phyloP scores from a whole-genome alignment of 2,797 vertebrate species.

The Cossypha niveicapilla region DNA sequence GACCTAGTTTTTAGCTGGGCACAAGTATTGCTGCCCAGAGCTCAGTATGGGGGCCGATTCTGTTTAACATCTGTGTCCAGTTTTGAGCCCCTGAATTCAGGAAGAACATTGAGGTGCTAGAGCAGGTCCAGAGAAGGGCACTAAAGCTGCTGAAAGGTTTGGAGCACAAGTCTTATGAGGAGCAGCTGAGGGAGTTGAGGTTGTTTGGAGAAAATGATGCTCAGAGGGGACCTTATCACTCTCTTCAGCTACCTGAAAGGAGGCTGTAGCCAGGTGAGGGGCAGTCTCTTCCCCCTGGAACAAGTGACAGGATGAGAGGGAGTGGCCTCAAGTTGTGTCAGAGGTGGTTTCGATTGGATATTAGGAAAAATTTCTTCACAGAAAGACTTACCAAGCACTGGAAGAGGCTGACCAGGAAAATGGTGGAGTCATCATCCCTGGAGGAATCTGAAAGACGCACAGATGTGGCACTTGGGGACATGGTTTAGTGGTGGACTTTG shows the following conservation, averaged over 20 bases:
- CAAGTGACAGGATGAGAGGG: neutral
- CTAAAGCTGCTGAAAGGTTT: accelerated
- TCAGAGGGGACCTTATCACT: neutral
- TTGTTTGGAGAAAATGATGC: neutral
- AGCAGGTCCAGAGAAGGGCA: neutral
- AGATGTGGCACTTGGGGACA: neutral
- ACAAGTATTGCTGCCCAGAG: neutral
- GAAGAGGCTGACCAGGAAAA: neutral
- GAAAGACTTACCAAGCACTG: neutral
- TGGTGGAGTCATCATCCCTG: no score
- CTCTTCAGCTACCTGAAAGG: neutral
- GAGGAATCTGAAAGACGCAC: neutral
- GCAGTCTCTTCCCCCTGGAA: neutral
- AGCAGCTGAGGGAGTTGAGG: neutral
- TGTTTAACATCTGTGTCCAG: neutral
- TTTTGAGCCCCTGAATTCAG: neutral
- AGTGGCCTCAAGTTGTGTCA: neutral
- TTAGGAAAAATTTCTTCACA: neutral
- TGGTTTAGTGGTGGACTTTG: neutral
- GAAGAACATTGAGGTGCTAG: neutral
- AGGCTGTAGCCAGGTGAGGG: neutral
- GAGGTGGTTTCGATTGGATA: neutral
- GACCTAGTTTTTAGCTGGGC: neutral
- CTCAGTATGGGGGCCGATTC: neutral
- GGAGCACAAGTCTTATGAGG: neutral